Evolutionary conservation across 2,113 vertebrate species (phyloP).

Genomic region (Puntigrus tetrazona): DNA sequence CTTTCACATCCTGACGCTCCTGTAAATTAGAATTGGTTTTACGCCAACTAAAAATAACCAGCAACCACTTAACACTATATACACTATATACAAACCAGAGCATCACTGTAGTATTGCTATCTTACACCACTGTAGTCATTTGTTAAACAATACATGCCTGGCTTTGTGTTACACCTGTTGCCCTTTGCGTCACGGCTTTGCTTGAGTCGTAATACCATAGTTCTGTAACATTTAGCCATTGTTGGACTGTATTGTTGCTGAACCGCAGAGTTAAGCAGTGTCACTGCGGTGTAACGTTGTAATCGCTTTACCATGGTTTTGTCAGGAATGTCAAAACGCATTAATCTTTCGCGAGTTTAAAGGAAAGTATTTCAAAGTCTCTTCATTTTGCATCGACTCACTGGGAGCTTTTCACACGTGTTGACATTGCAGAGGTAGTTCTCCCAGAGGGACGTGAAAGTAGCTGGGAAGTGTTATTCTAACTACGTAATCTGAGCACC

Average conservation of each 20-base stretch:
- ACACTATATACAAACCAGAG: background rate
- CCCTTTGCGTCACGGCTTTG: background rate
- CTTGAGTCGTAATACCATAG: background rate
- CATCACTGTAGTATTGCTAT: background rate
- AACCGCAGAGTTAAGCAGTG: background rate
- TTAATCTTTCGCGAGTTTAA: slow-evolving; percentile 3
- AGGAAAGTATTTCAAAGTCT: background rate
- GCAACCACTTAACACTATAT: background rate
- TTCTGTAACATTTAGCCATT: background rate
- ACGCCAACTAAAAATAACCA: background rate
- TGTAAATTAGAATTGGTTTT: background rate
- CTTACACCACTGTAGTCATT: no score
- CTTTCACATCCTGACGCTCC: background rate
- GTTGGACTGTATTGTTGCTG: background rate
- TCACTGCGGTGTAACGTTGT: background rate
- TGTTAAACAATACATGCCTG: background rate
- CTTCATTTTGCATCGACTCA: background rate
- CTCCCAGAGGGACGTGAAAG: slow-evolving; percentile 35
- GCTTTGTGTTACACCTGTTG: background rate
- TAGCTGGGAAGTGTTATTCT: slow-evolving; percentile 21
- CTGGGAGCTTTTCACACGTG: background rate
- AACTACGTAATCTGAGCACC: background rate
- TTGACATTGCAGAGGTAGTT: slow-evolving; percentile 26
- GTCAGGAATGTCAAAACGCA: background rate
- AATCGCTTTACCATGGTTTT: background rate